Base-by-base conservation (phyloP, 2,113 vertebrate species). In the Balaenoptera acutorostrata region DNA sequence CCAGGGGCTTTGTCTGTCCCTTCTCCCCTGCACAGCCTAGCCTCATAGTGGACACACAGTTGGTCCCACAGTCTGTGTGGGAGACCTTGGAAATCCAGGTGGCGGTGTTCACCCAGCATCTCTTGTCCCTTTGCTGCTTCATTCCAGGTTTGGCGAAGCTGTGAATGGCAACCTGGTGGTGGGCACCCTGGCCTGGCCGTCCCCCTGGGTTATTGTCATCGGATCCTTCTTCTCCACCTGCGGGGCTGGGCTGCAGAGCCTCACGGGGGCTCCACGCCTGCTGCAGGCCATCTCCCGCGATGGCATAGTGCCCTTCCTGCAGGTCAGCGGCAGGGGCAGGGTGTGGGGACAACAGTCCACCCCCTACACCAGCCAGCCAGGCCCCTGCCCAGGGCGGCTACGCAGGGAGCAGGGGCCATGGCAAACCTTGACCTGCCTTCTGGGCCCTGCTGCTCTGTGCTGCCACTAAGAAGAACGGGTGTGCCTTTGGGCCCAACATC, bases 171-270 rank as follows among this genome's bases (percentile, higher is more conserved):
- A 99, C 97, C 98, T 99, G 98, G 99, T 99, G 97, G 99, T 99
- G 25, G 99, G 99, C 84, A 99, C 99, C 0, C 96, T 99, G 97
- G 99, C 99, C 0, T 99, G 99, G 99, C 99, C 99, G 0, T 99
- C 99, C 13, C 99, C 99, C 0, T 99, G 99, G 99, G 99, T 99
- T 96, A 99, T 99, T 25, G 99, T 99, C 97, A 99, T 99, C 13
- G 99, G 99, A 55, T 99, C 99, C 66, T 99, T 99, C 98, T 99
- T 99, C 98, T 99, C 99, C 93, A 99, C 99, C 0, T 99, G 99
- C 44, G 99, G 99, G 36, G 99, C 99, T 0, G 99, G 99, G 14
- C 99, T 99, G 71, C 99, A 99, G 99, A 99, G 99, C 96, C 98
- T 99, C 98, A 99, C 99, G 0, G 99, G 99, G 85, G 99, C 99